These are phyloP conservation scores for Rhabdomys pumilio DNA, from an alignment of 2,797 vertebrate genomes.

Conservation along the genomic window DNA sequence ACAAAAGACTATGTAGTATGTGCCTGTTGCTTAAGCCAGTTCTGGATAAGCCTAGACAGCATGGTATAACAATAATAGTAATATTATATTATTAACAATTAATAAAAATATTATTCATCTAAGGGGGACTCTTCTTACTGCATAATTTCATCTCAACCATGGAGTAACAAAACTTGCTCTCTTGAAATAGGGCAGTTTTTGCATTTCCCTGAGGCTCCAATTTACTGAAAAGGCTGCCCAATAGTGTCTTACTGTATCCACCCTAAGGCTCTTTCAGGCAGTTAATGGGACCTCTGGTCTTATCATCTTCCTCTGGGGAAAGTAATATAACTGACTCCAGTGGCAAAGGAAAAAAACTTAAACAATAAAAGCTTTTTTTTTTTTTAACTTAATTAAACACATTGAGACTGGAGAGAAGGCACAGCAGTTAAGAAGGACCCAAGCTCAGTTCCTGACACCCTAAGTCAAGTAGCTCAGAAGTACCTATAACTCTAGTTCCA, in stretches of 20 bases:
- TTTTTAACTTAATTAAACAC: too few relatives aligned
- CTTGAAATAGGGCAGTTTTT: neutral
- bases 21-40: neutral
- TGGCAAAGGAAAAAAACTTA: neutral
- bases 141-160: neutral
- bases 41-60: neutral
- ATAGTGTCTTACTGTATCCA: neutral
- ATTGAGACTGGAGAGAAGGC: neutral
- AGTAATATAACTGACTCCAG: neutral
- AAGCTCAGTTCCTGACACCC: neutral
- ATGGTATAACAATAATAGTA: neutral
- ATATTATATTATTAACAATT: neutral
- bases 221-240: neutral
- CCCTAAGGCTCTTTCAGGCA: neutral
- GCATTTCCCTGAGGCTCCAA: neutral
- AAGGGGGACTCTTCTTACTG: neutral
- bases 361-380: neutral
- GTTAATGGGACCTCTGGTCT: neutral
- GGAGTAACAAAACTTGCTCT: slow-evolving; percentile 14
- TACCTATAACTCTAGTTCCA: neutral
- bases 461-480: neutral
- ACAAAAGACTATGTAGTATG: neutral
- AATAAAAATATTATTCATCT: neutral
- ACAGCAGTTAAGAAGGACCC: neutral
- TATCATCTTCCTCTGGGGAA: neutral